Percentiles rank a stretch among this genome's conserved stretches.
Conservation (phyloP, 1,140 invertebrate genomes). For the Vollenhovia emeryi region DNA sequence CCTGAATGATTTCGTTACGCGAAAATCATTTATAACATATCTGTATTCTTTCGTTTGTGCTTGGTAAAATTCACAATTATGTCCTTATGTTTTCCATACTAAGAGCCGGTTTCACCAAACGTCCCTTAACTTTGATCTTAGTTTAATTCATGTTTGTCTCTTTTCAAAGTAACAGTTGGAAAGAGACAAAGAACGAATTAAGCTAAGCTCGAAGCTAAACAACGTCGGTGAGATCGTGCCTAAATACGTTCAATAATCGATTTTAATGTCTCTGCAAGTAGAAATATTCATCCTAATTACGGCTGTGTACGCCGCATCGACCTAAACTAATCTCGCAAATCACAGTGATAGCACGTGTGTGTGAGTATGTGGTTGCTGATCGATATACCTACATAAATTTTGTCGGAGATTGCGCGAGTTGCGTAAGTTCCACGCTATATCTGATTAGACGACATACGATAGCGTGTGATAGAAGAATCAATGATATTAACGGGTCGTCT, state of each 20-base stretch:
- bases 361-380: neutral
- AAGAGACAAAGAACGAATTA: too few relatives aligned
- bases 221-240: too few relatives aligned
- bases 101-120: too few relatives aligned
- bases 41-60: neutral
- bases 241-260: neutral
- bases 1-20: neutral
- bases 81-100: neutral
- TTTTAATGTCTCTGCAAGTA: neutral
- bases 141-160: too few relatives aligned
- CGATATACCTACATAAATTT: slow-evolving; percentile 48
- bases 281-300: slow-evolving; percentile 46
- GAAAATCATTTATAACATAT: neutral
- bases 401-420: slow-evolving; percentile 29
- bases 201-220: too few relatives aligned
- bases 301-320: slow-evolving; percentile 8
- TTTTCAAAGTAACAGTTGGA: too few relatives aligned
- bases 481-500: neutral
- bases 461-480: too few relatives aligned
- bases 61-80: neutral
- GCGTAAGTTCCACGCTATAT: neutral
- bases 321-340: slow-evolving; percentile 46
- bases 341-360: neutral
- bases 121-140: too few relatives aligned
- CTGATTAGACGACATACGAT: slow-evolving; percentile 9